phyloP scores from a whole-genome alignment of 1,140 invertebrate species.

The Drosophila sp. region DNA sequence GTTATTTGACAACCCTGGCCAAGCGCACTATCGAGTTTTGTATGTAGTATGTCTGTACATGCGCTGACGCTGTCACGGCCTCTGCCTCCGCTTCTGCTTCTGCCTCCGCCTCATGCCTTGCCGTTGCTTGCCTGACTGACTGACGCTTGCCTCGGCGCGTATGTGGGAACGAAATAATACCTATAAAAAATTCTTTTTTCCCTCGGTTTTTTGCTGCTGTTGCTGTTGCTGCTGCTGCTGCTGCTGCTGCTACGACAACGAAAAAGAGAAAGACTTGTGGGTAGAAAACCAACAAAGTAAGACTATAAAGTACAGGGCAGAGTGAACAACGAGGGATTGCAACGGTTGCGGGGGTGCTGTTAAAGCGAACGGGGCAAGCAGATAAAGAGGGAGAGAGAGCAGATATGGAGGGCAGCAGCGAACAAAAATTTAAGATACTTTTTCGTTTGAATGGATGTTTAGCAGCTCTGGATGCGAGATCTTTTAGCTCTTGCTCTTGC shows the following conservation, averaged over 20 bases:
- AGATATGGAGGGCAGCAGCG: constrained; percentile 13
- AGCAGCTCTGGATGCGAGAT: constrained; percentile 63
- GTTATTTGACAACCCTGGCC: constrained; percentile 61
- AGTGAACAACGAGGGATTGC: constrained; percentile 31
- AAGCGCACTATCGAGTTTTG: constrained; percentile 78
- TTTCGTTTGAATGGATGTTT: constrained; percentile 66
- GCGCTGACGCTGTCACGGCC: constrained; percentile 79
- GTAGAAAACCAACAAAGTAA: constrained; percentile 83
- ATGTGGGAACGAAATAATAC: constrained; percentile 82
- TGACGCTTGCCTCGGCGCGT: constrained; percentile 76
- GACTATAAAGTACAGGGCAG: constrained; percentile 75
- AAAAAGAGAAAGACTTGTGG: constrained; percentile 83
- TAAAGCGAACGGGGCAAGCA: neutral
- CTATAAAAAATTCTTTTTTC: constrained; percentile 76
- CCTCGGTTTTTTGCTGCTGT: constrained; percentile 61
- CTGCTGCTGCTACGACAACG: constrained; percentile 68
- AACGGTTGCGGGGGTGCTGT: constrained; percentile 32
- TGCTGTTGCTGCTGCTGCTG: constrained; percentile 6
- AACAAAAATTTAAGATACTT: constrained; percentile 81
- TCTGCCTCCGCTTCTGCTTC: constrained; percentile 61
- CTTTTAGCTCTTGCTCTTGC: constrained; percentile 53
- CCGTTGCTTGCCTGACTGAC: constrained; percentile 49
- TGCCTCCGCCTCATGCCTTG: constrained; percentile 46
- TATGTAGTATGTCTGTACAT: constrained; percentile 58
- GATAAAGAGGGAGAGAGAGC: constrained; percentile 1